A percentile compares a stretch with the other conserved stretches of the same genome.
phyloP scores from a whole-genome alignment of 2,888 invertebrate species.

The Drosophila hawaiiensis region DNA sequence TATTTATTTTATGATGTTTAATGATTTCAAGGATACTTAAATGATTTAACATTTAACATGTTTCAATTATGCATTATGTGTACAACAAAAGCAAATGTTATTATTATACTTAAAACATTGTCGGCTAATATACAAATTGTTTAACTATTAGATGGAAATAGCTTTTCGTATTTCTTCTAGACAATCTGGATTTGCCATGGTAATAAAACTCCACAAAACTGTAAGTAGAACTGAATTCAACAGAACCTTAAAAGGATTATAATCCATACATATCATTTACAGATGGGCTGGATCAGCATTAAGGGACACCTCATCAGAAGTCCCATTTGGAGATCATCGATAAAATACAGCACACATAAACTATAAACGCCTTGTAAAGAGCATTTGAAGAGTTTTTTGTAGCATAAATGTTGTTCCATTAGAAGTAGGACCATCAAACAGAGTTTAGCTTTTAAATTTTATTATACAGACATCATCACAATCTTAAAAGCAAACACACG shows the following conservation, averaged over 20 bases:
- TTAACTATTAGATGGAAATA: conserved; percentile 11
- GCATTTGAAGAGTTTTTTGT: conserved; percentile 53
- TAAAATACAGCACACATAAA: conserved; percentile 10
- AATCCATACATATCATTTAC: not conserved
- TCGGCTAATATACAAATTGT: conserved; percentile 6
- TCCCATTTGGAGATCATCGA: conserved; percentile 8
- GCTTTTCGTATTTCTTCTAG: conserved; percentile 7
- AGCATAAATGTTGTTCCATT: conserved; percentile 51
- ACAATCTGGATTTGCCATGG: conserved; percentile 17
- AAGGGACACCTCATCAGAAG: not conserved
- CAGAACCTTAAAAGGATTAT: not conserved
- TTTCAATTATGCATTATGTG: conserved; percentile 4
- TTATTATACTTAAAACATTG: conserved; percentile 11
- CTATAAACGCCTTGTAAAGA: conserved; percentile 46
- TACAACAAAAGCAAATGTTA: conserved; percentile 11
- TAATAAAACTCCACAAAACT: conserved; percentile 5
- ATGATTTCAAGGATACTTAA: conserved; percentile 15
- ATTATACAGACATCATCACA: conserved; percentile 32
- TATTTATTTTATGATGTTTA: conserved; percentile 45
- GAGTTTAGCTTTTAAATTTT: conserved; percentile 38
- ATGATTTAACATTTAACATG: conserved; percentile 16
- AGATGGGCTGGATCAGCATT: conserved; percentile 17
- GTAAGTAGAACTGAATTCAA: conserved; percentile 11
- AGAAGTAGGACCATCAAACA: conserved; percentile 38
- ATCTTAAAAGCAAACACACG: conserved; percentile 7